These are phyloP conservation scores for Kuschelorhynchus macadamiae DNA, from an alignment of 2,888 invertebrate species.

Conservation along the genomic window DNA sequence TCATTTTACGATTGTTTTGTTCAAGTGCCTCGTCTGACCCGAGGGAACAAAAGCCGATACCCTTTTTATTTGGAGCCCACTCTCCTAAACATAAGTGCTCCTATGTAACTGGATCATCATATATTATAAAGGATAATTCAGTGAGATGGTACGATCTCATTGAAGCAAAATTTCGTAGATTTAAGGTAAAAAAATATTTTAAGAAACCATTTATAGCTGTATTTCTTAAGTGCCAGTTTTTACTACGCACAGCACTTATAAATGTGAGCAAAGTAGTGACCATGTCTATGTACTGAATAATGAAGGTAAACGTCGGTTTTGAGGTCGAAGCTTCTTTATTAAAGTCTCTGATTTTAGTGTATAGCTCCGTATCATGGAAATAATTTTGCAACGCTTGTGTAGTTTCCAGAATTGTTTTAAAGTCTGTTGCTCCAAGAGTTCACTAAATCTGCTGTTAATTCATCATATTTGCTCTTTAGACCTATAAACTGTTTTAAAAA, in stretches of 20 bases:
- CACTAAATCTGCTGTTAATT: background rate
- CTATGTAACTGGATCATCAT: background rate
- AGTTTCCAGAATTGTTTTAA: background rate
- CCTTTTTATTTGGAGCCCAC: constrained; percentile 1
- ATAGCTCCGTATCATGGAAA: background rate
- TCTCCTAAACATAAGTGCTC: background rate
- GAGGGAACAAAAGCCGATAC: background rate
- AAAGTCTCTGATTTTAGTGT: background rate
- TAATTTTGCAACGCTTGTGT: background rate
- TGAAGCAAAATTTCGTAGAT: background rate
- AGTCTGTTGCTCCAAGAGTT: background rate
- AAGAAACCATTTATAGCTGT: background rate
- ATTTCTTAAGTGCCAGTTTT: background rate
- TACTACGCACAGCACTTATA: background rate
- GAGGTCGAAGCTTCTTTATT: background rate
- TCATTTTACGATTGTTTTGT: background rate
- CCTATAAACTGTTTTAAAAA: constrained; percentile 8
- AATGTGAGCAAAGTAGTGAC: background rate
- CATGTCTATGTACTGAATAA: background rate
- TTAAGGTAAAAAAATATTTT: constrained; percentile 1
- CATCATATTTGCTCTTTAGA: background rate
- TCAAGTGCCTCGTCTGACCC: background rate
- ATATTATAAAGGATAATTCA: background rate
- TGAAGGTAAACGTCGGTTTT: background rate
- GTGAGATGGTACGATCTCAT: background rate